Evolutionary conservation across 2,888 invertebrate species (phyloP).

Genomic region (Gortyna flavago): DNA sequence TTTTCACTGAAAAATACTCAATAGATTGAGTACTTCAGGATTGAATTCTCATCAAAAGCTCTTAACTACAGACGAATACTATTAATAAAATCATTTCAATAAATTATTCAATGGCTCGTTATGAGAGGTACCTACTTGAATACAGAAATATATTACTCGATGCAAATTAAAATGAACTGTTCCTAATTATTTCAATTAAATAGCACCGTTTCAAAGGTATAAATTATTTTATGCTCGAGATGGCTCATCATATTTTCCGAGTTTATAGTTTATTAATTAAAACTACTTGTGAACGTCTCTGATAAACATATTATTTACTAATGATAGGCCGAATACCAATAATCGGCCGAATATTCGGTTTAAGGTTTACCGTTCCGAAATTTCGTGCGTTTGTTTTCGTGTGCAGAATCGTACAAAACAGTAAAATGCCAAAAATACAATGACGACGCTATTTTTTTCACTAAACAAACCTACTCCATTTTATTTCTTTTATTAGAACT

Average conservation of each 20-base stretch:
- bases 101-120: conserved; percentile 36
- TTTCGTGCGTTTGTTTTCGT: neutral
- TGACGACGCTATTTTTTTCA: too few relatives aligned
- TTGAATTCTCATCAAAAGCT: conserved; percentile 41
- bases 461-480: too few relatives aligned
- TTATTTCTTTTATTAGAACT: too few relatives aligned
- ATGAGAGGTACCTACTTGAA: conserved; percentile 26
- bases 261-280: neutral
- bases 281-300: neutral
- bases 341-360: neutral
- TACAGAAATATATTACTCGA: conserved; percentile 26
- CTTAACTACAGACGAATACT: conserved; percentile 15
- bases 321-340: neutral
- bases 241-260: neutral
- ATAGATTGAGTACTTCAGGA: conserved; percentile 14
- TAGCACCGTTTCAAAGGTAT: conserved; percentile 29
- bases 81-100: conserved; percentile 25
- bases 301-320: neutral
- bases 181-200: conserved; percentile 30
- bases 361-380: neutral
- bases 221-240: conserved; percentile 23
- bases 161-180: conserved; percentile 25
- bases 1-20: conserved; percentile 6
- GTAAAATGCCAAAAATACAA: too few relatives aligned
- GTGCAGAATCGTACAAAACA: neutral